These are phyloP conservation scores for Drosophila albomicans DNA, from an alignment of 1,140 invertebrate species.

Conservation along the genomic window DNA sequence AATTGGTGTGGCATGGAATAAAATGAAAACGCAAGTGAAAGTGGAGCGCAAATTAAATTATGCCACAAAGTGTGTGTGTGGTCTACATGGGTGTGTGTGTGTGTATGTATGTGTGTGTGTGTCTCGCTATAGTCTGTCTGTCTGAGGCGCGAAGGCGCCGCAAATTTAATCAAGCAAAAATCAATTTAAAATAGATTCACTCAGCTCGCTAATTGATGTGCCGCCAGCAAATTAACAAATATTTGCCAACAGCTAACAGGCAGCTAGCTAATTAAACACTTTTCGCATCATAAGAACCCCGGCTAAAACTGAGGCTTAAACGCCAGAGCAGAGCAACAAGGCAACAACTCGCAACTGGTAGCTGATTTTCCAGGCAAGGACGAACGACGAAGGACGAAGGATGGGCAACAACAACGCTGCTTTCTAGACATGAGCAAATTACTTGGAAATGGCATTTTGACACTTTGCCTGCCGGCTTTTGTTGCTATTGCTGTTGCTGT, in stretches of 20 bases:
- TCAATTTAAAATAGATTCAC: constrained; percentile 82
- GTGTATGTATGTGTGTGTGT: neutral
- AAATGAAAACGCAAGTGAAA: constrained; percentile 38
- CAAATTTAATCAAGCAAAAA: constrained; percentile 80
- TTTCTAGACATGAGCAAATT: constrained; percentile 74
- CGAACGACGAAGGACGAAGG: too few relatives aligned
- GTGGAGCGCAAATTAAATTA: constrained; percentile 47
- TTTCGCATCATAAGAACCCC: constrained; percentile 39
- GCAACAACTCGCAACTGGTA: neutral
- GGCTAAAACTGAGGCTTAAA: constrained; percentile 30
- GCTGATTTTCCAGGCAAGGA: neutral
- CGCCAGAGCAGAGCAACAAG: neutral
- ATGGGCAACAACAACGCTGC: neutral
- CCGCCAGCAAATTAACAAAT: constrained; percentile 67
- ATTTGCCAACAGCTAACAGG: constrained; percentile 66
- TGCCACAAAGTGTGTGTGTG: constrained; percentile 32
- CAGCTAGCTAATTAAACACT: constrained; percentile 74
- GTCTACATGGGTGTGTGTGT: neutral
- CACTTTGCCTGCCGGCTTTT: constrained; percentile 55
- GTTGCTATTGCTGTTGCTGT: constrained; percentile 4
- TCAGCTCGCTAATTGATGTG: constrained; percentile 71
- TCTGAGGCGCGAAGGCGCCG: constrained; percentile 30
- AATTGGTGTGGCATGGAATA: constrained; percentile 26
- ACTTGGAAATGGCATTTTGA: constrained; percentile 76
- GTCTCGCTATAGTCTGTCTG: constrained; percentile 2